These are phyloP conservation scores for Zeugodacus cucurbitae DNA, from an alignment of 1,140 invertebrate species.

Conservation along the genomic window DNA sequence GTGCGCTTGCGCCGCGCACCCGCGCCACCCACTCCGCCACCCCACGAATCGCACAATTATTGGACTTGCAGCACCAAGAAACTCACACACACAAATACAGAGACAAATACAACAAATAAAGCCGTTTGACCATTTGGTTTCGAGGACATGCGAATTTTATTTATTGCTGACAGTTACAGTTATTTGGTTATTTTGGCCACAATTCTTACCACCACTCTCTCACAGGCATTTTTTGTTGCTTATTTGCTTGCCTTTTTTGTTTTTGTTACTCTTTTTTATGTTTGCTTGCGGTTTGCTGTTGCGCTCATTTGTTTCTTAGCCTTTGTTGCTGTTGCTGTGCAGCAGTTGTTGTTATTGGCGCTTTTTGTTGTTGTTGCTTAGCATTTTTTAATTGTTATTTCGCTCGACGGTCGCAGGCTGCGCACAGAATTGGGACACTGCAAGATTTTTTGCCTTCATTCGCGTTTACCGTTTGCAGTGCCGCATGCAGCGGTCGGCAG, in stretches of 20 bases:
- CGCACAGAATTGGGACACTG: not conserved
- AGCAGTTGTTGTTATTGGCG: slow-evolving; percentile 20
- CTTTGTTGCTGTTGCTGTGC: not conserved
- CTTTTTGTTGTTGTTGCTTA: slow-evolving; percentile 33
- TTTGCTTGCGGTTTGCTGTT: not conserved
- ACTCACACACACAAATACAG: not conserved
- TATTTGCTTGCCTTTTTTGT: not conserved
- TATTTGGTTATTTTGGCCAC: slow-evolving; percentile 6
- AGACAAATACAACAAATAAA: not conserved
- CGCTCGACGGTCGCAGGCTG: not conserved
- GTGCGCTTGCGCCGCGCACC: not conserved
- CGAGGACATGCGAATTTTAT: slow-evolving; percentile 38
- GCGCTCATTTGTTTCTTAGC: not conserved
- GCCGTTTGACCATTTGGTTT: slow-evolving; percentile 23
- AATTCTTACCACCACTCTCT: not conserved
- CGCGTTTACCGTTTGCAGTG: not conserved
- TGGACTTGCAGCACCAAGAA: not conserved
- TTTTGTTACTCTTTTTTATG: not conserved
- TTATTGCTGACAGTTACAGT: slow-evolving; percentile 28
- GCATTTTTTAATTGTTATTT: slow-evolving; percentile 36
- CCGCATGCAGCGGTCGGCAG: not conserved
- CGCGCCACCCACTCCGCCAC: not conserved
- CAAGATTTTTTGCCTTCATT: not conserved
- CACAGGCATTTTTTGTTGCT: not conserved
- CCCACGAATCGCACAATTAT: not conserved